Conservation (phyloP, 2,113 vertebrate species). For the Pseudopipra pipra region DNA sequence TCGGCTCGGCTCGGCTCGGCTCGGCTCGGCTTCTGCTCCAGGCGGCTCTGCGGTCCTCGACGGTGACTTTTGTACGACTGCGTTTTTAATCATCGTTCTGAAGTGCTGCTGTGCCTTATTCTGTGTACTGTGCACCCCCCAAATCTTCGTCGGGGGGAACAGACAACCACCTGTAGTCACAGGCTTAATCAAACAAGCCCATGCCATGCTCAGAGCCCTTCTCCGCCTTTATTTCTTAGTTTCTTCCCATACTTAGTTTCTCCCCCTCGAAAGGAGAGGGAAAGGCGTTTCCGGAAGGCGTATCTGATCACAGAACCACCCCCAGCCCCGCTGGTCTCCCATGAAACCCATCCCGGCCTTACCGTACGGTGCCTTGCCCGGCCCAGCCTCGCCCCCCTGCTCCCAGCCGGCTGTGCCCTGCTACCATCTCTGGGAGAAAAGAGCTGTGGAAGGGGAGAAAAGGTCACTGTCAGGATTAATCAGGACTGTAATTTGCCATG, state of each 20-base stretch:
- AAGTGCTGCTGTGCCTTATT: no score
- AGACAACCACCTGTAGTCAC: no score
- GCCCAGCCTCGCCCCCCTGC: rapidly evolving
- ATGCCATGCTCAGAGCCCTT: rapidly evolving
- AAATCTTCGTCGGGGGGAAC: no score
- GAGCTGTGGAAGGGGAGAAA: not conserved
- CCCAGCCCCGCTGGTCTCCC: not conserved
- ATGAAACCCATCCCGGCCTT: rapidly evolving
- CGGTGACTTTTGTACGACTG: not conserved
- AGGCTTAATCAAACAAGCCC: not conserved
- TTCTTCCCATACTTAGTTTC: not conserved
- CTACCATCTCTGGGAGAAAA: rapidly evolving
- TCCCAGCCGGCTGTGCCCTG: not conserved
- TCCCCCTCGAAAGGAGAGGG: no score
- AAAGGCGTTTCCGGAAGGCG: not conserved
- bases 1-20: no score
- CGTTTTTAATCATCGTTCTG: not conserved
- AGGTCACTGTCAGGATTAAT: not conserved
- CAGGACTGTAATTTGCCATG: not conserved
- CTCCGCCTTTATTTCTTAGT: not conserved
- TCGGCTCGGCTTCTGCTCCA: not conserved
- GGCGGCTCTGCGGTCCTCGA: rapidly evolving
- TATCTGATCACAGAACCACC: not conserved
- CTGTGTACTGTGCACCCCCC: not conserved
- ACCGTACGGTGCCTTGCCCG: not conserved